Conservation (phyloP, 2,888 invertebrate genomes). For the Amiota communis region DNA sequence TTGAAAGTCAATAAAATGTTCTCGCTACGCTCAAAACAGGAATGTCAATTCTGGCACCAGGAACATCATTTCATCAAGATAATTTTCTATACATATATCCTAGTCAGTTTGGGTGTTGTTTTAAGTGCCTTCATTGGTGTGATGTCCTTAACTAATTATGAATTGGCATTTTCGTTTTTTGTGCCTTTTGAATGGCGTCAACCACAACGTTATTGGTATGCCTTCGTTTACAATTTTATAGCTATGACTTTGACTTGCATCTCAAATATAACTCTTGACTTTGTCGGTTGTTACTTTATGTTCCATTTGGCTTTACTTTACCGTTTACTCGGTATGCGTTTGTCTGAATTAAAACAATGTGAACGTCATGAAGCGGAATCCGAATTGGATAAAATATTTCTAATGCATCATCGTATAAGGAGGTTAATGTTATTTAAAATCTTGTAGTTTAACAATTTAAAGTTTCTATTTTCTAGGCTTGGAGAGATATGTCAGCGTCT, state of each 20-base stretch:
- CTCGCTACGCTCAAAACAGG: conserved; percentile 39
- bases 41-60: conserved; percentile 49
- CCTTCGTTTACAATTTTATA: conserved; percentile 55
- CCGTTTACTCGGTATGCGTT: conserved; percentile 57
- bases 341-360: conserved; percentile 39
- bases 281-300: conserved; percentile 60
- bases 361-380: conserved; percentile 21
- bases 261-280: conserved; percentile 57
- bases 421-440: conserved; percentile 32
- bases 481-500: conserved; percentile 47
- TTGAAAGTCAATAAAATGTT: conserved; percentile 40
- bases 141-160: conserved; percentile 45
- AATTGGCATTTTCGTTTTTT: conserved; percentile 63
- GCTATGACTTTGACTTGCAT: conserved; percentile 54
- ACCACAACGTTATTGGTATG: conserved; percentile 50
- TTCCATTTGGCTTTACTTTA: conserved; percentile 61
- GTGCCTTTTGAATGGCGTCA: conserved; percentile 65
- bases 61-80: conserved; percentile 51
- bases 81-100: conserved; percentile 45
- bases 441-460: background rate
- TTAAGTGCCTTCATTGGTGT: conserved; percentile 45
- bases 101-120: conserved; percentile 45
- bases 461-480: background rate
- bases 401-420: conserved; percentile 44
- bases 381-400: conserved; percentile 43